Percentiles rank a stretch among this genome's conserved stretches.
phyloP scores from a whole-genome alignment of 2,797 vertebrate species.

The Helostoma temminkii region DNA sequence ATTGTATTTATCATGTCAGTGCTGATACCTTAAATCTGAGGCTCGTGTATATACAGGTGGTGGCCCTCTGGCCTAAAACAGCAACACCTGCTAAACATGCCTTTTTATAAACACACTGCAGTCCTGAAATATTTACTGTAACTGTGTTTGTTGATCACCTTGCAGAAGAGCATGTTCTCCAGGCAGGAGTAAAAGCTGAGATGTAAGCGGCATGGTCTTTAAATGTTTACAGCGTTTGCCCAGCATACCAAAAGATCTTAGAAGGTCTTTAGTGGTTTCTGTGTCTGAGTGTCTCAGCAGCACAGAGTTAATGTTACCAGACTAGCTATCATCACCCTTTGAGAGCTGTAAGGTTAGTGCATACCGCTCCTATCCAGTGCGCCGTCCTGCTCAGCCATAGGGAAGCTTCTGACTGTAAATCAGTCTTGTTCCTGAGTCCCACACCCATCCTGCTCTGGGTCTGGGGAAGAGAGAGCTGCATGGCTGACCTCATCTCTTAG shows the following conservation, averaged over 20 bases:
- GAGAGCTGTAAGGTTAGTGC: constrained; percentile 59
- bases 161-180: constrained; percentile 32
- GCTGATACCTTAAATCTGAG: constrained; percentile 20
- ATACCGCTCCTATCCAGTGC: constrained; percentile 62
- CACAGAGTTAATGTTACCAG: constrained; percentile 72
- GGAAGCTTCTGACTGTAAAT: constrained; percentile 77
- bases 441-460: constrained; percentile 82
- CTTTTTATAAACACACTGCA: constrained; percentile 36
- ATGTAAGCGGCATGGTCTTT: constrained; percentile 37
- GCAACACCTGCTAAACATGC: constrained; percentile 31
- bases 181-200: constrained; percentile 27
- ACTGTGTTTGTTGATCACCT: constrained; percentile 38
- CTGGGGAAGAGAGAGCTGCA: constrained; percentile 71
- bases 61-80: constrained; percentile 2
- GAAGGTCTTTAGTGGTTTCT: constrained; percentile 65
- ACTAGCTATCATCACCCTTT: constrained; percentile 71
- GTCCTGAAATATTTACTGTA: constrained; percentile 29
- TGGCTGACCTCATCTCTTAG: constrained; percentile 82
- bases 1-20: constrained; percentile 7
- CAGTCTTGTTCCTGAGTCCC: constrained; percentile 72
- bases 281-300: constrained; percentile 57
- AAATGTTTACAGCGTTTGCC: constrained; percentile 68
- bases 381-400: constrained; percentile 45
- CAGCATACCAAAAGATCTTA: constrained; percentile 67
- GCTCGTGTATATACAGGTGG: neutral